phyloP scores from a whole-genome alignment of 2,888 invertebrate species.

The Eustalomyia histrio region DNA sequence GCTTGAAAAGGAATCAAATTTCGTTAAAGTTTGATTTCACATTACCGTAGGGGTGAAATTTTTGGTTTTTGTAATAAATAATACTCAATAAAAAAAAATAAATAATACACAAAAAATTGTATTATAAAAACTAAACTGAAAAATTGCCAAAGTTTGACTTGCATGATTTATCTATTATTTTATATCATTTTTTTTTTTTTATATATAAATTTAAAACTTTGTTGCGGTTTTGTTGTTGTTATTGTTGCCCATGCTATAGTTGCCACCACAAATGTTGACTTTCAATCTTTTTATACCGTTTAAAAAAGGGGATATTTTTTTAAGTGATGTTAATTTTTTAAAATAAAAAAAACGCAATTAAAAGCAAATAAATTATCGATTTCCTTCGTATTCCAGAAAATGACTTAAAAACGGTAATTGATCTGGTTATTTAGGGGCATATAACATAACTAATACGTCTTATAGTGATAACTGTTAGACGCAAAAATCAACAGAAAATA shows the following conservation, averaged over 20 bases:
- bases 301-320: conserved; percentile 11
- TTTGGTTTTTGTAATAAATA: conserved; percentile 56
- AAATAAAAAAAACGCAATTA: neutral
- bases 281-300: conserved; percentile 48
- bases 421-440: no score
- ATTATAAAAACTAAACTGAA: conserved; percentile 24
- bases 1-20: conserved; percentile 61
- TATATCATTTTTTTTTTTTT: conserved; percentile 57
- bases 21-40: conserved; percentile 66
- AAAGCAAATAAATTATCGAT: neutral
- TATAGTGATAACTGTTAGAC: no score
- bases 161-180: conserved; percentile 67
- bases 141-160: conserved; percentile 66
- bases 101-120: neutral
- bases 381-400: no score
- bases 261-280: conserved; percentile 44
- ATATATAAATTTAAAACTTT: conserved; percentile 36
- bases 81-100: conserved; percentile 32
- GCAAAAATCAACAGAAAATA: no score
- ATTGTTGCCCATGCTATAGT: conserved; percentile 15
- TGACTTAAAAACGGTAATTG: no score
- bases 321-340: neutral
- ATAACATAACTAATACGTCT: no score
- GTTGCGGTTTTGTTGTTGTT: conserved; percentile 34
- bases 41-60: conserved; percentile 67